Conservation (phyloP, 2,113 vertebrate genomes). For the Orientallactaga bullata region DNA sequence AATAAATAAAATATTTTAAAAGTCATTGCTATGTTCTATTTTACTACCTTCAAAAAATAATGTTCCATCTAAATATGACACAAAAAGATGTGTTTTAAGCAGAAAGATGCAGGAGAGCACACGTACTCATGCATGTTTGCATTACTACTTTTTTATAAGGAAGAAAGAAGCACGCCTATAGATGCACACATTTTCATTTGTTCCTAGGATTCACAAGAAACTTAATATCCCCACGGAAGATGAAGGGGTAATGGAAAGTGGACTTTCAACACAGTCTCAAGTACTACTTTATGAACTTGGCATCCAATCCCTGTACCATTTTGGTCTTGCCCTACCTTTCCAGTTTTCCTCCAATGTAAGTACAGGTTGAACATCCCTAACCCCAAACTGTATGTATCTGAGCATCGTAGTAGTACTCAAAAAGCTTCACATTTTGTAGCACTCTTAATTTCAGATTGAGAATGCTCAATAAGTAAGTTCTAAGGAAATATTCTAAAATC, state of each 20-base stretch:
- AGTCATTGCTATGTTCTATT: no score
- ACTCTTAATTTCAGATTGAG: neutral
- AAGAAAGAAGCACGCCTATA: neutral
- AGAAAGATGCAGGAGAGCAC: neutral
- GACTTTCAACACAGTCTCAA: no score
- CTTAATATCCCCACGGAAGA: neutral
- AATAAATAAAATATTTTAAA: no score
- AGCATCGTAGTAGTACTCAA: neutral
- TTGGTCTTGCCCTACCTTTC: neutral
- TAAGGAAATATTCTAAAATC: neutral
- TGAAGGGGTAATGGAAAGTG: neutral
- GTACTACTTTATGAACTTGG: neutral
- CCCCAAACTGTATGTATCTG: neutral
- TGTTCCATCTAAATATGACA: neutral
- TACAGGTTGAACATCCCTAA: neutral
- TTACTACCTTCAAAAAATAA: neutral
- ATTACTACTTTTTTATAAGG: neutral
- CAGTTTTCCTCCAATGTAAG: neutral
- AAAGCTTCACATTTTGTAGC: neutral
- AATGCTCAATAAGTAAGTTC: neutral
- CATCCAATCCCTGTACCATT: neutral
- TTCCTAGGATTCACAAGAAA: neutral
- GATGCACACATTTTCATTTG: neutral
- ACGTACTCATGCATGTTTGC: no score
- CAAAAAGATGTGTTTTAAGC: neutral